Conservation (phyloP, 2,888 invertebrate species). For the Agrilus mali region DNA sequence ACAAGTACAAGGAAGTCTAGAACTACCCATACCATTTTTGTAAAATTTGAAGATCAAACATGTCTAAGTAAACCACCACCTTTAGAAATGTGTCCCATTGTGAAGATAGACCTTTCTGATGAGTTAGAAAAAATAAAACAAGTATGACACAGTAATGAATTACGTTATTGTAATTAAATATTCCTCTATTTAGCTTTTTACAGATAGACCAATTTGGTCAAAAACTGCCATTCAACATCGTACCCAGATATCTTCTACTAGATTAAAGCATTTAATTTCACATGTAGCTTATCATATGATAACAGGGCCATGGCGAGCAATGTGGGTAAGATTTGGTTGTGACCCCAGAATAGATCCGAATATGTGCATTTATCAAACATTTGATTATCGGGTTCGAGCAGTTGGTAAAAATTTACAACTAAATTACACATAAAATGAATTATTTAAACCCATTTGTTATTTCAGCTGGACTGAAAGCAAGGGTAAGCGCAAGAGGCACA, state of each 20-base stretch:
- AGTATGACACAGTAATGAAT: slow-evolving; percentile 11
- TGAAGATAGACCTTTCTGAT: slow-evolving; percentile 10
- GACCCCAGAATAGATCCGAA: slow-evolving; percentile 75
- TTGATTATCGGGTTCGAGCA: slow-evolving; percentile 69
- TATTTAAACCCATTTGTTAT: slow-evolving; percentile 1
- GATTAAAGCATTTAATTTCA: slow-evolving; percentile 68
- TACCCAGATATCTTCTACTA: slow-evolving; percentile 46
- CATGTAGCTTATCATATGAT: slow-evolving; percentile 73
- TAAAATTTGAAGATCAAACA: slow-evolving; percentile 25
- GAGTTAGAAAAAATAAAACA: slow-evolving; percentile 17
- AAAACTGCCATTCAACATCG: slow-evolving; percentile 58
- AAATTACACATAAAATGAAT: not conserved
- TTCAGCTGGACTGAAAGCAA: slow-evolving; percentile 38
- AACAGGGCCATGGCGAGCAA: slow-evolving; percentile 84
- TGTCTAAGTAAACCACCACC: slow-evolving; percentile 49
- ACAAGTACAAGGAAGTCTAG: slow-evolving; percentile 3
- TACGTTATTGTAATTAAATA: not conserved
- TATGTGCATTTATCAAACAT: slow-evolving; percentile 74
- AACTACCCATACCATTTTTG: slow-evolving; percentile 8
- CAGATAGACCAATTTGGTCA: slow-evolving; percentile 84
- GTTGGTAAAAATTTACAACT: slow-evolving; percentile 28
- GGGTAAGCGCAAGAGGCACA: slow-evolving; percentile 36
- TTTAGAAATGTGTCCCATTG: slow-evolving; percentile 36
- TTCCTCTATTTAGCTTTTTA: slow-evolving; percentile 49
- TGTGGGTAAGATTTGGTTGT: slow-evolving; percentile 85